Percentiles rank a stretch among this genome's conserved stretches.
Conservation (phyloP, 2,797 vertebrate genomes). For the Alexandromys oeconomus region DNA sequence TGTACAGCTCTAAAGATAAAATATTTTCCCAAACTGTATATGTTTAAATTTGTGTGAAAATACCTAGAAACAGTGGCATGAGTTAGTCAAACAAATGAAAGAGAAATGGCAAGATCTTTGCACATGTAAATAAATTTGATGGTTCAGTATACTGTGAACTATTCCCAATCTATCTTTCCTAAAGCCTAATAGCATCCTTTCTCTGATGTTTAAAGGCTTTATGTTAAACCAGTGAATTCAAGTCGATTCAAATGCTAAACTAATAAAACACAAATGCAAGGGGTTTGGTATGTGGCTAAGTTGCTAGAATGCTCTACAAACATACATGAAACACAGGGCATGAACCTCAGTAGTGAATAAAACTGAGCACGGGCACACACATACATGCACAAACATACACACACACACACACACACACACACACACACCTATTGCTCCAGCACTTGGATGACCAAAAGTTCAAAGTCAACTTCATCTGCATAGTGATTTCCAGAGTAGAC, state of each 20-base stretch:
- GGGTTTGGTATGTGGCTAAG: background rate
- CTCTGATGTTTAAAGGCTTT: constrained; percentile 39
- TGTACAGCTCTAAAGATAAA: constrained; percentile 54
- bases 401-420: too few relatives aligned
- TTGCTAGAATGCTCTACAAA: background rate
- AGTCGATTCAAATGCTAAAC: constrained; percentile 15
- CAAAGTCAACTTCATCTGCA: background rate
- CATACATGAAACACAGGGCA: background rate
- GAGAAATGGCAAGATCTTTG: constrained; percentile 44
- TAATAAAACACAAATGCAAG: background rate
- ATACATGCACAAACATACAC: background rate
- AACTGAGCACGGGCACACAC: background rate
- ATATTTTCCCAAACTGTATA: background rate
- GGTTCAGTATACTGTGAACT: constrained; percentile 17
- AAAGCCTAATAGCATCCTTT: constrained; percentile 22
- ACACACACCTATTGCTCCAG: background rate
- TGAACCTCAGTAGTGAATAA: background rate
- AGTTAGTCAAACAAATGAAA: constrained; percentile 47
- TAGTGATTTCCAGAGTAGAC: background rate
- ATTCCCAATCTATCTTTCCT: constrained; percentile 23
- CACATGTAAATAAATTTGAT: constrained; percentile 42
- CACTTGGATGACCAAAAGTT: background rate
- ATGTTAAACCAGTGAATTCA: constrained; percentile 55
- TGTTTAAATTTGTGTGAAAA: constrained; percentile 64
- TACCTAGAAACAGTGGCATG: background rate